A percentile compares a stretch with the other conserved stretches of the same genome.
phyloP scores from a whole-genome alignment of 2,888 invertebrate genomes.

The Lordiphosa fenestrarum region DNA sequence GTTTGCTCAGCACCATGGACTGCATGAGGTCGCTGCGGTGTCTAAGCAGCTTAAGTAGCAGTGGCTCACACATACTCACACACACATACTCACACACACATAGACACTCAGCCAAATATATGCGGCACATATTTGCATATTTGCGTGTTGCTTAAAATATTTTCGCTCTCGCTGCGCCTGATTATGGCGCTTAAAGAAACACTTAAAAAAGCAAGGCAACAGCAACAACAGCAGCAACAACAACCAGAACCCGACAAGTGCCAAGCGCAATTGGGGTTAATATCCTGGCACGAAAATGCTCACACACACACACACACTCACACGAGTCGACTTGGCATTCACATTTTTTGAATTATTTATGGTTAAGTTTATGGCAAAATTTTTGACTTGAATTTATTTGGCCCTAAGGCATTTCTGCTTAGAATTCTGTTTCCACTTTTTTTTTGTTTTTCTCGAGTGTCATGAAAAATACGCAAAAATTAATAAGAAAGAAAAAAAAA shows the following conservation, averaged over 20 bases:
- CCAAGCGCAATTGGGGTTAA: slow-evolving; percentile 72
- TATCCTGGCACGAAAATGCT: slow-evolving; percentile 70
- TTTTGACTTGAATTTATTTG: slow-evolving; percentile 70
- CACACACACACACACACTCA: slow-evolving; percentile 40
- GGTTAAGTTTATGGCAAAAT: slow-evolving; percentile 72
- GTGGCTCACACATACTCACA: slow-evolving; percentile 12
- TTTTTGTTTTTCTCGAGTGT: slow-evolving; percentile 15
- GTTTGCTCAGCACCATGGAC: slow-evolving; percentile 59
- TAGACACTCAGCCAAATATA: slow-evolving; percentile 23
- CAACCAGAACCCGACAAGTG: slow-evolving; percentile 50
- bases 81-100: slow-evolving; percentile 17
- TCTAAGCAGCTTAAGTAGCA: slow-evolving; percentile 69
- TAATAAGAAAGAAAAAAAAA: slow-evolving; percentile 44
- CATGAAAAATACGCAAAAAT: slow-evolving; percentile 70
- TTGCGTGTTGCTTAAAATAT: slow-evolving; percentile 69
- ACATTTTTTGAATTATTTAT: slow-evolving; percentile 72
- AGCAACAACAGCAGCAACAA: slow-evolving; percentile 4
- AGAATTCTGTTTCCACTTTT: slow-evolving; percentile 22
- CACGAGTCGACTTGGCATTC: slow-evolving; percentile 26
- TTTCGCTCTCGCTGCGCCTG: slow-evolving; percentile 67
- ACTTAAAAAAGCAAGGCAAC: slow-evolving; percentile 56
- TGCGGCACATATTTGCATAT: slow-evolving; percentile 66
- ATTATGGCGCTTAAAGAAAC: slow-evolving; percentile 75
- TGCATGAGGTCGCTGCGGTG: slow-evolving; percentile 40
- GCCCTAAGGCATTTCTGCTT: slow-evolving; percentile 37